Evolutionary conservation across 1,140 invertebrate genomes (phyloP).

Genomic region (Papilio helenus): DNA sequence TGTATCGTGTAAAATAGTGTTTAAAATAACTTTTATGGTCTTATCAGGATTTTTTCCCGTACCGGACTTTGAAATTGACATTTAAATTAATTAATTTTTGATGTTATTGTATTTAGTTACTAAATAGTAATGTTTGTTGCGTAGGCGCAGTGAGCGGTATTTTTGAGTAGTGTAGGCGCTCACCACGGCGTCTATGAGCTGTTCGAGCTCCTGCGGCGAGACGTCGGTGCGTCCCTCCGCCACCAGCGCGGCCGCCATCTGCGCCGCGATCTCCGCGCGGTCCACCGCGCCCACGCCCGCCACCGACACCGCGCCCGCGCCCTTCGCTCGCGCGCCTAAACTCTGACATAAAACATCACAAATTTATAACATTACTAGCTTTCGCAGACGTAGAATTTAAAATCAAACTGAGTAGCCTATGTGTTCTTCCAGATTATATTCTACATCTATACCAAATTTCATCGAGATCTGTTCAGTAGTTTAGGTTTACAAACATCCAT

Average conservation of each 20-base stretch:
- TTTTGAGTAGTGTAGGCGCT: background rate
- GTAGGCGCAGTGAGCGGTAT: background rate
- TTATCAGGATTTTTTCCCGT: too few relatives aligned
- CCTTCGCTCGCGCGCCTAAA: background rate
- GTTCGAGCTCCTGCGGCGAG: constrained; percentile 89
- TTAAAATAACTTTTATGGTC: too few relatives aligned
- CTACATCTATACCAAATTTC: background rate
- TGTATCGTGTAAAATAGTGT: too few relatives aligned
- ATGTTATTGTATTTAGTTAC: too few relatives aligned
- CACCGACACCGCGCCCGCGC: constrained; percentile 69
- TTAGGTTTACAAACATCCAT: too few relatives aligned
- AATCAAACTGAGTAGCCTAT: too few relatives aligned
- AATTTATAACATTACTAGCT: background rate
- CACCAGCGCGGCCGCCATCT: constrained; percentile 89
- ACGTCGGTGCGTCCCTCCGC: constrained; percentile 91
- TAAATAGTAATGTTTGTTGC: background rate
- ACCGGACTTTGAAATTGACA: too few relatives aligned
- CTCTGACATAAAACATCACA: constrained; percentile 30
- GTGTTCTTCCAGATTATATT: too few relatives aligned
- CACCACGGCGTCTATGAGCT: constrained; percentile 89
- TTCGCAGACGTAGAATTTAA: too few relatives aligned
- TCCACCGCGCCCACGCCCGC: constrained; percentile 87
- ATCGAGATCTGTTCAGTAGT: too few relatives aligned
- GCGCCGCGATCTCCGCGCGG: constrained; percentile 88
- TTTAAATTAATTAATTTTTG: too few relatives aligned